Evolutionary conservation across 2,113 vertebrate species (phyloP).

Genomic region (Hippopotamus amphibius): DNA sequence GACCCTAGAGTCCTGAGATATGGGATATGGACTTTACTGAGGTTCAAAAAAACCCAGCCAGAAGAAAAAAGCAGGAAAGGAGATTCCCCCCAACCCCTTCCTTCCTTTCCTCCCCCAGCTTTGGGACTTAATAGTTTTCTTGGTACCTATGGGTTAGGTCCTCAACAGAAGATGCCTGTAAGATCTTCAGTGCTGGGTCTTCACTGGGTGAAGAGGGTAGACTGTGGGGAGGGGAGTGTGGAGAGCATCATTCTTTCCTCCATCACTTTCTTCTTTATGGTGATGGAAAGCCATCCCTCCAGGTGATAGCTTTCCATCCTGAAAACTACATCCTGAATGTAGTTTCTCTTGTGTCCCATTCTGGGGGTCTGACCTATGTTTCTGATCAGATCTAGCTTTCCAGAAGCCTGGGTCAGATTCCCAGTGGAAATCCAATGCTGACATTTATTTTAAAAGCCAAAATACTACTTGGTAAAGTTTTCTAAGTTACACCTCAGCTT

Average conservation of each 20-base stretch:
- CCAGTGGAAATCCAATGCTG: slow-evolving; percentile 79
- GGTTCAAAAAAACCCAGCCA: not conserved
- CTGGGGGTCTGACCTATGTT: not conserved
- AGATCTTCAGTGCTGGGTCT: not conserved
- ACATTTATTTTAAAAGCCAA: slow-evolving; percentile 86
- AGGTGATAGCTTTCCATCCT: too few relatives aligned
- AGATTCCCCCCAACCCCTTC: fast-evolving
- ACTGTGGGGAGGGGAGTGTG: not conserved
- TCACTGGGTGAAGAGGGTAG: not conserved
- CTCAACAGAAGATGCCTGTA: not conserved
- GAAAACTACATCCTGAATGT: not conserved
- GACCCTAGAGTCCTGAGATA: not conserved
- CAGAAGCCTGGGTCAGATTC: slow-evolving; percentile 74
- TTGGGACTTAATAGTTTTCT: not conserved
- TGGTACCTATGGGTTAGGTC: too few relatives aligned
- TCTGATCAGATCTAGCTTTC: slow-evolving; percentile 54
- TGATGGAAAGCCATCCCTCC: not conserved
- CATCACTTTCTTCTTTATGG: not conserved
- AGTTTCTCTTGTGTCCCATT: slow-evolving; percentile 51
- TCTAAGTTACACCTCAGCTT: slow-evolving; percentile 72
- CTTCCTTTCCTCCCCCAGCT: not conserved
- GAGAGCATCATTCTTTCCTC: not conserved
- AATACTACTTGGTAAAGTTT: slow-evolving; percentile 78
- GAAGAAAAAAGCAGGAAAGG: not conserved
- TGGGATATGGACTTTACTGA: not conserved